Percentiles rank a stretch among this genome's conserved stretches.
Conservation (phyloP, 2,888 invertebrate genomes). For the Melikaiella ostensackeni region DNA sequence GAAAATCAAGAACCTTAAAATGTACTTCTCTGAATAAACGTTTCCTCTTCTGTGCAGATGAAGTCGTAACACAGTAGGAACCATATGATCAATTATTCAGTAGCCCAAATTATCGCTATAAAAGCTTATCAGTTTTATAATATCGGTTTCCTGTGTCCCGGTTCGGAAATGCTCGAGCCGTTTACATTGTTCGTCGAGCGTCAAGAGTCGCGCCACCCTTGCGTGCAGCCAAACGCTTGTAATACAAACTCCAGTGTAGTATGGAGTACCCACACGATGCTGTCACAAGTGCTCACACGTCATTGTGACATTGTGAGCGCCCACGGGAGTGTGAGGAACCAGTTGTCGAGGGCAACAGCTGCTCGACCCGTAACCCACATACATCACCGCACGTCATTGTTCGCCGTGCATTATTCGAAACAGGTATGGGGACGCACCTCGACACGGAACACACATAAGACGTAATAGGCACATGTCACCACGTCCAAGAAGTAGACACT, state of each 20-base stretch:
- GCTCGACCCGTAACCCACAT: constrained; percentile 76
- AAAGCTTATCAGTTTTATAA: constrained; percentile 32
- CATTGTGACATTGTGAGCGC: constrained; percentile 74
- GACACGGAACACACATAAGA: constrained; percentile 28
- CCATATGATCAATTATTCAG: background rate
- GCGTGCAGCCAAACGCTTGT: constrained; percentile 71
- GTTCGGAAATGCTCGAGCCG: constrained; percentile 49
- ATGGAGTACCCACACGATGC: constrained; percentile 70
- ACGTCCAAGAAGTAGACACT: constrained; percentile 54
- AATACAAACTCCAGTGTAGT: constrained; percentile 70
- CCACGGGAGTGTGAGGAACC: constrained; percentile 72
- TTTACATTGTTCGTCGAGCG: constrained; percentile 59
- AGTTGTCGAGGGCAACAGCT: constrained; percentile 73
- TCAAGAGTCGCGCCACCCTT: constrained; percentile 69
- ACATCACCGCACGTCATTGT: constrained; percentile 76
- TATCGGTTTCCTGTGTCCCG: constrained; percentile 27
- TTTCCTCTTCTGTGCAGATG: background rate
- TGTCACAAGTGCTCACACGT: constrained; percentile 75
- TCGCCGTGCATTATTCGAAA: constrained; percentile 69
- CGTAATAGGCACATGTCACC: constrained; percentile 59
- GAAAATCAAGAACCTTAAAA: background rate
- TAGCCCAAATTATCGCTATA: background rate
- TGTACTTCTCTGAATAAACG: background rate
- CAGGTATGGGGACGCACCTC: constrained; percentile 60
- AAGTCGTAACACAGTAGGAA: background rate